Conservation (phyloP, 2,113 vertebrate species). For the Odocoileus virginianus region DNA sequence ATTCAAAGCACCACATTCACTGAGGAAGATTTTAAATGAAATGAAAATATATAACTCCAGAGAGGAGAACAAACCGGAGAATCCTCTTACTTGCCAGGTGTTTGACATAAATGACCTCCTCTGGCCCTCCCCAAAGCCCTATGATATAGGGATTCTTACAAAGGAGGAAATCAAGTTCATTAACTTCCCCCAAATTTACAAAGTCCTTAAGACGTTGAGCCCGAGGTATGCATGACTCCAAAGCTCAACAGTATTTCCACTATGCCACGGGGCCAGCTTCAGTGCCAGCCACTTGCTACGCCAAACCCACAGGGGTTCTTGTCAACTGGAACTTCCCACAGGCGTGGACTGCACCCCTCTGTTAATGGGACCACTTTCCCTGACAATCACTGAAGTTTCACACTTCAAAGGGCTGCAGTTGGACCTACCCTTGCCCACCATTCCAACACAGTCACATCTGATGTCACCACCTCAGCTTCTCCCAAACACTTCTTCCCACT, state of each 20-base stretch:
- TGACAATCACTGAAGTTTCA: background rate
- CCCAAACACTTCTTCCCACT: background rate
- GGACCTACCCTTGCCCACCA: background rate
- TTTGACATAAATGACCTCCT: background rate
- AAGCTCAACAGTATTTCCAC: background rate
- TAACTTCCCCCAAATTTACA: background rate
- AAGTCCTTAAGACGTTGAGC: background rate
- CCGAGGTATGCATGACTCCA: background rate
- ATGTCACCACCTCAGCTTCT: background rate
- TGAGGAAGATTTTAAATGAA: background rate
- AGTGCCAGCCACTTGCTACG: background rate
- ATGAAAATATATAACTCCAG: background rate
- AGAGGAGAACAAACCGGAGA: background rate
- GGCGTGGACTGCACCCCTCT: background rate
- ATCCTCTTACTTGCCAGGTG: background rate
- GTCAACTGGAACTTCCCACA: background rate
- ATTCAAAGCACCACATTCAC: background rate
- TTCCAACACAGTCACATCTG: background rate
- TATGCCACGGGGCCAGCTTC: background rate
- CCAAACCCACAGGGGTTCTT: background rate
- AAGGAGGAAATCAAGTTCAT: background rate
- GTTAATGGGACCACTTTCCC: background rate
- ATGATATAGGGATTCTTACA: background rate
- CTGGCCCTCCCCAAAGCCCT: background rate
- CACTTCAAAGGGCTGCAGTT: background rate